Evolutionary conservation across 2,888 invertebrate genomes (phyloP).

Genomic region (Steinernema scapterisci): DNA sequence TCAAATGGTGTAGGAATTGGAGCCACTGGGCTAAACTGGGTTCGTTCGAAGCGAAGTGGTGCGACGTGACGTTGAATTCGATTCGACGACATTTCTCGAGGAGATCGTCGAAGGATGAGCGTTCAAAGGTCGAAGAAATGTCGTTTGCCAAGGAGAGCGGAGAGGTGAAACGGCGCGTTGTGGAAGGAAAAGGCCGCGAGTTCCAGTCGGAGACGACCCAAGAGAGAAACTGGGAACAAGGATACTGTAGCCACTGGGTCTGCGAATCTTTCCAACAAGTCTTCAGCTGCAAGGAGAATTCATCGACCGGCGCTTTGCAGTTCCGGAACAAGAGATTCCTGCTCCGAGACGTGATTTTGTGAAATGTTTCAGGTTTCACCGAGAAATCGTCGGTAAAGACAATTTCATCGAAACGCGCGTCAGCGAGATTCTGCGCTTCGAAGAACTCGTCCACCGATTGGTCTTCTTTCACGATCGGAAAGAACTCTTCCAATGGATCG

Average conservation of each 20-base stretch:
- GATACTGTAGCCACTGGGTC: constrained; percentile 11
- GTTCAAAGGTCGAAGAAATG: not conserved
- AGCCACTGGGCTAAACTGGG: not conserved
- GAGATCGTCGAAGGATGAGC: not conserved
- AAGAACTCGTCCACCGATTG: not conserved
- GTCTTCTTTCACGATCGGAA: not conserved
- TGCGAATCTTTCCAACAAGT: not conserved
- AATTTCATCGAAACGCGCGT: not conserved
- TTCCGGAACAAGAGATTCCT: not conserved
- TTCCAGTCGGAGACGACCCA: not conserved
- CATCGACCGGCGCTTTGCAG: not conserved
- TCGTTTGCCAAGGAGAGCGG: not conserved
- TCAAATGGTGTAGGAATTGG: not conserved
- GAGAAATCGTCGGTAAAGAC: not conserved
- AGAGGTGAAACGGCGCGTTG: not conserved
- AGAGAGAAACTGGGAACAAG: not conserved
- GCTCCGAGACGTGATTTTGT: not conserved
- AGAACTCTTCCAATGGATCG: constrained; percentile 2
- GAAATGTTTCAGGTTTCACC: not conserved
- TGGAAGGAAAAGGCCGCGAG: not conserved
- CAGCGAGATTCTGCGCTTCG: not conserved
- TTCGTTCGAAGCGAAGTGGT: not conserved
- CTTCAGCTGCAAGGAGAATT: not conserved
- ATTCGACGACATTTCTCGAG: not conserved
- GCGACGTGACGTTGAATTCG: not conserved